Evolutionary conservation across 2,113 vertebrate species (phyloP).

Genomic region (Phalacrocorax pelagicus): DNA sequence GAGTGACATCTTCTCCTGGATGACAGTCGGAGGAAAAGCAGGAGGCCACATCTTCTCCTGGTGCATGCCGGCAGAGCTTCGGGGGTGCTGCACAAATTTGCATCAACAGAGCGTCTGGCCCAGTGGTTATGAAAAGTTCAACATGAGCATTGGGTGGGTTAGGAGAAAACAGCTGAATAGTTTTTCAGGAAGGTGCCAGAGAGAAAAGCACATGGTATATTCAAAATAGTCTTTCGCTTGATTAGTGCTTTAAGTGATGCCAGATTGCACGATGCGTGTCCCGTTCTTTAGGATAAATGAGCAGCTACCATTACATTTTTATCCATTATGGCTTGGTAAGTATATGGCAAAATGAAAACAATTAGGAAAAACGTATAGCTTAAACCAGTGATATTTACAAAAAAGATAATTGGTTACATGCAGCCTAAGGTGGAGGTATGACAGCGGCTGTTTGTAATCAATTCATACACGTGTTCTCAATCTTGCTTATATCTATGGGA

Average conservation of each 20-base stretch:
- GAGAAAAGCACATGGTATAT: not conserved
- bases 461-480: not conserved
- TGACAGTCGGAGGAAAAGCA: not conserved
- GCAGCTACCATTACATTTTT: not conserved
- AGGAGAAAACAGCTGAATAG: not conserved
- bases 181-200: not conserved
- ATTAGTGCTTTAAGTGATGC: constrained; percentile 37
- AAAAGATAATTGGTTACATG: not conserved
- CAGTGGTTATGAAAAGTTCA: not conserved
- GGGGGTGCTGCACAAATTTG: not conserved
- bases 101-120: not conserved
- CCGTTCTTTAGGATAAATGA: not conserved
- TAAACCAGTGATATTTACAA: not conserved
- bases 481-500: not conserved
- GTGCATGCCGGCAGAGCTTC: rapidly evolving
- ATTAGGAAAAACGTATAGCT: not conserved
- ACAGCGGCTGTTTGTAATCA: not conserved
- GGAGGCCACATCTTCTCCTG: not conserved
- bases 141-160: rapidly evolving
- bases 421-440: not conserved
- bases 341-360: not conserved
- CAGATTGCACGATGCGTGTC: not conserved
- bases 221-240: not conserved
- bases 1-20: not conserved
- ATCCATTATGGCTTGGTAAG: not conserved